Evolutionary conservation across 2,797 vertebrate genomes (phyloP).

Genomic region (Leptoclinus maculatus): DNA sequence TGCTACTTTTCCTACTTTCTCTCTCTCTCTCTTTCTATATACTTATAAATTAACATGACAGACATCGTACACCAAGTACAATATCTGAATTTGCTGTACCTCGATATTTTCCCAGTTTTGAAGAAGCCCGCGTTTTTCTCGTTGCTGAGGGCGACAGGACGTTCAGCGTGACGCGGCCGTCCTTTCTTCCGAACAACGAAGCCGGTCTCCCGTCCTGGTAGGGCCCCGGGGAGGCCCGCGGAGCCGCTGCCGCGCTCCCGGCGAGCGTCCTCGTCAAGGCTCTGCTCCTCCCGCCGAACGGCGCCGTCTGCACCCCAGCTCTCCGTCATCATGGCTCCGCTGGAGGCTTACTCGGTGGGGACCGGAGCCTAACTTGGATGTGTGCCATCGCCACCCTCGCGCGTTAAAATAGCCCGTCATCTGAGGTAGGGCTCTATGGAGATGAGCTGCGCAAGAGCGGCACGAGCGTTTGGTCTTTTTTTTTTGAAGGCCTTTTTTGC

Average conservation of each 20-base stretch:
- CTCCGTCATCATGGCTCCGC: conserved; percentile 80
- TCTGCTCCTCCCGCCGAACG: conserved; percentile 72
- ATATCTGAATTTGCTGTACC: conserved; percentile 67
- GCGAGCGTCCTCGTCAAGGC: conserved; percentile 81
- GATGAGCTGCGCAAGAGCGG: conserved; percentile 64
- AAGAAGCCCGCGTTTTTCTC: conserved; percentile 81
- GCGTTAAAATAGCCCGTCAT: neutral
- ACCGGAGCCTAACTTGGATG: neutral
- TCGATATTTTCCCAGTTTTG: conserved; percentile 80
- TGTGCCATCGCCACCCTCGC: neutral
- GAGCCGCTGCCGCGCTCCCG: conserved; percentile 67
- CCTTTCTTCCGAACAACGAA: conserved; percentile 76
- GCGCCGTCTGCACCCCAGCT: conserved; percentile 44
- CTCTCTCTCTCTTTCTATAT: neutral
- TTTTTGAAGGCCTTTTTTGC: conserved; percentile 48
- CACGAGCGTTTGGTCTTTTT: conserved; percentile 32
- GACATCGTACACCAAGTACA: neutral
- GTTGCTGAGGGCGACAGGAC: conserved; percentile 72
- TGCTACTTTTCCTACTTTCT: neutral
- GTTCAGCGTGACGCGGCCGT: conserved; percentile 59
- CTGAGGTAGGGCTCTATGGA: conserved; percentile 60
- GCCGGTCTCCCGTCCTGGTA: conserved; percentile 50
- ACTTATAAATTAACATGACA: too few relatives aligned
- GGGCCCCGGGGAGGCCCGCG: conserved; percentile 66
- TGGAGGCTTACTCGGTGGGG: neutral